phyloP scores from a whole-genome alignment of 1,140 invertebrate species.

The Kradibia gibbosae region DNA sequence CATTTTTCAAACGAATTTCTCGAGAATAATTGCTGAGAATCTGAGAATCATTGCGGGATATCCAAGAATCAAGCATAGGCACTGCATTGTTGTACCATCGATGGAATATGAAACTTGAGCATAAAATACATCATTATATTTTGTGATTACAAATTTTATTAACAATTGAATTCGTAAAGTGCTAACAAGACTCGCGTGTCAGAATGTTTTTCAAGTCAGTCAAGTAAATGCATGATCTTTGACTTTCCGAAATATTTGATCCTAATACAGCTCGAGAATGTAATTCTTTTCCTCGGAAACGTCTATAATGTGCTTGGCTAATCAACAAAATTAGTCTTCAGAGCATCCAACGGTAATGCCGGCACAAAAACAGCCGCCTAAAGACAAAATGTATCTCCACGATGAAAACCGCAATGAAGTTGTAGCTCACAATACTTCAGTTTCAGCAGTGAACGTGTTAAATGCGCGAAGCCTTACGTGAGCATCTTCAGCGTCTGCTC shows the following conservation, averaged over 20 bases:
- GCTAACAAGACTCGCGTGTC: not conserved
- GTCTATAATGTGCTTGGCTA: not conserved
- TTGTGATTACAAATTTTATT: not conserved
- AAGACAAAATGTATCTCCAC: not conserved
- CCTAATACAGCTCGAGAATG: too few relatives aligned
- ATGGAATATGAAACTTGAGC: too few relatives aligned
- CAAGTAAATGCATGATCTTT: too few relatives aligned
- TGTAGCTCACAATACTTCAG: not conserved
- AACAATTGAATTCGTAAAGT: not conserved
- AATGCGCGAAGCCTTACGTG: not conserved
- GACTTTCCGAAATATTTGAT: too few relatives aligned
- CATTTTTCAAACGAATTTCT: not conserved
- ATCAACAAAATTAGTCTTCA: not conserved
- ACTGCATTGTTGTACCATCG: not conserved
- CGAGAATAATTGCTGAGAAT: not conserved
- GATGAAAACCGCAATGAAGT: not conserved
- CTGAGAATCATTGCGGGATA: not conserved
- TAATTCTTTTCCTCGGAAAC: not conserved
- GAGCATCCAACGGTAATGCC: not conserved
- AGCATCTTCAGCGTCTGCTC: not conserved
- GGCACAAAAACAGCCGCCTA: not conserved
- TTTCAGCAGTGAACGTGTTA: not conserved
- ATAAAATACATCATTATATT: too few relatives aligned
- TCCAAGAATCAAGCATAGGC: not conserved
- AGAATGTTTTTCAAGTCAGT: too few relatives aligned